Evolutionary conservation across 2,888 invertebrate species (phyloP).

Genomic region (Diogma glabrata): DNA sequence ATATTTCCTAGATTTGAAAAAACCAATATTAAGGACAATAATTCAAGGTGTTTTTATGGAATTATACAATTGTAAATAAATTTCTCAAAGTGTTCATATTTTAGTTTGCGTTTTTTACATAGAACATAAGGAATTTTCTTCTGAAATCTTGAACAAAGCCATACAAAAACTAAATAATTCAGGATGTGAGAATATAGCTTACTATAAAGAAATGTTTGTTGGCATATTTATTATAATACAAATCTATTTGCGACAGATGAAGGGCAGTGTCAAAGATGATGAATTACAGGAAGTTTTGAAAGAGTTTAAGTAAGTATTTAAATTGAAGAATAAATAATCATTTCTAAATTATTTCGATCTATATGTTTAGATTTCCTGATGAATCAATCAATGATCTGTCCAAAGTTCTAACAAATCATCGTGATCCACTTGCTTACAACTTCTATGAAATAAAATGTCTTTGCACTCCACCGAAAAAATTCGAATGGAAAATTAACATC

Average conservation of each 20-base stretch:
- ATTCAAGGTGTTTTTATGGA: conserved; percentile 25
- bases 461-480: conserved; percentile 32
- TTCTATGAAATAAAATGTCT: conserved; percentile 34
- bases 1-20: conserved; percentile 31
- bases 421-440: conserved; percentile 32
- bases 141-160: conserved; percentile 34
- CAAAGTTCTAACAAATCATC: conserved; percentile 40
- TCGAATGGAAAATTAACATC: conserved; percentile 43
- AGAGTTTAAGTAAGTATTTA: conserved; percentile 33
- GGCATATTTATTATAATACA: conserved; percentile 39
- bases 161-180: conserved; percentile 33
- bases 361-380: conserved; percentile 32
- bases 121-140: conserved; percentile 33
- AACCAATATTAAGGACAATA: conserved; percentile 33
- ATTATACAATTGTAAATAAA: neutral
- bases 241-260: conserved; percentile 37
- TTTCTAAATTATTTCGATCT: neutral
- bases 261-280: conserved; percentile 35
- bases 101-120: conserved; percentile 35
- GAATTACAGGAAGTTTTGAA: conserved; percentile 39
- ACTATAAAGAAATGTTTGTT: conserved; percentile 41
- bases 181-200: conserved; percentile 34
- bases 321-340: neutral
- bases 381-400: conserved; percentile 41
- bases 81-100: conserved; percentile 9